phyloP scores from a whole-genome alignment of 2,888 invertebrate genomes.

The Stenodera caucasica region DNA sequence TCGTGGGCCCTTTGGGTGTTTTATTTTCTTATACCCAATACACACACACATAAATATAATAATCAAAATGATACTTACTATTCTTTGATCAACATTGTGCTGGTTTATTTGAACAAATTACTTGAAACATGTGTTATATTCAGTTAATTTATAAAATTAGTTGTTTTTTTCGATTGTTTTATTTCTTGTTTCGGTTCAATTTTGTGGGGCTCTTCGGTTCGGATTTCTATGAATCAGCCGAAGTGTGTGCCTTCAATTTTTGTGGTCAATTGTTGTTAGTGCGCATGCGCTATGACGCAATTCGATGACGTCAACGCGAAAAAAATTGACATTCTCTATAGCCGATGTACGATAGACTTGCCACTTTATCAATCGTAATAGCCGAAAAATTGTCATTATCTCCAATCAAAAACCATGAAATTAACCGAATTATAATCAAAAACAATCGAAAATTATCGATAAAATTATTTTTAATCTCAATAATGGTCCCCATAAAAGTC shows the following conservation, averaged over 20 bases:
- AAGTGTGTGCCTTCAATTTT: neutral
- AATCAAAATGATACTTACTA: slow-evolving; percentile 61
- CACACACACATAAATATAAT: neutral
- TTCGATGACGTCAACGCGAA: slow-evolving; percentile 61
- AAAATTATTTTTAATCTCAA: too few relatives aligned
- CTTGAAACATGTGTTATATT: slow-evolving; percentile 44
- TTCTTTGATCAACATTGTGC: slow-evolving; percentile 72
- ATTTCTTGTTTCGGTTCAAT: too few relatives aligned
- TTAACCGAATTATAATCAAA: too few relatives aligned
- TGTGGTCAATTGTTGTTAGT: neutral
- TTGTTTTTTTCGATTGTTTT: neutral
- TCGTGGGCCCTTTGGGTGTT: too few relatives aligned
- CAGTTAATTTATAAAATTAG: slow-evolving; percentile 11
- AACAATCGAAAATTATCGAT: too few relatives aligned
- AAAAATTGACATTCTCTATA: neutral
- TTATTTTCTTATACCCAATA: too few relatives aligned
- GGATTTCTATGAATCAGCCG: neutral
- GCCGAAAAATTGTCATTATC: too few relatives aligned
- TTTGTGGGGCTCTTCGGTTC: slow-evolving; percentile 33
- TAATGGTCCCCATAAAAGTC: too few relatives aligned
- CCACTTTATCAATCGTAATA: too few relatives aligned
- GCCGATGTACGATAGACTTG: neutral
- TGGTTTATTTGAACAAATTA: slow-evolving; percentile 41
- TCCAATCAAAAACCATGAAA: neutral
- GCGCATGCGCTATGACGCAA: slow-evolving; percentile 69